These are phyloP conservation scores for Xenopus petersii DNA, from an alignment of 2,797 vertebrate species.

Conservation along the genomic window DNA sequence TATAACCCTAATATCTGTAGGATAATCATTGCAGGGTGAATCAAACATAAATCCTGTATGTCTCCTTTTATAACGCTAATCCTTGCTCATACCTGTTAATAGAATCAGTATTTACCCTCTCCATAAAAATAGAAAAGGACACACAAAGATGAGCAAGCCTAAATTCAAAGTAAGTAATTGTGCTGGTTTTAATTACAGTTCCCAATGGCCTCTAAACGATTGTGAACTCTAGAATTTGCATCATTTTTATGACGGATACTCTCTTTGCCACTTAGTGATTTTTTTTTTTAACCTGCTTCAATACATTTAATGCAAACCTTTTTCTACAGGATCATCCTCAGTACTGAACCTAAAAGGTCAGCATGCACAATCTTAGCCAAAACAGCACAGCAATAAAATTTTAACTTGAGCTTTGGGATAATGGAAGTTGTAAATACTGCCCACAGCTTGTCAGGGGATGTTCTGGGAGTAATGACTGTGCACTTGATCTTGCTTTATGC, in stretches of 20 bases:
- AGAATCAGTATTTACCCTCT: no score
- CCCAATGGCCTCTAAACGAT: conserved; percentile 72
- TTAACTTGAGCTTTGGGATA: conserved; percentile 51
- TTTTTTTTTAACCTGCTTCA: conserved; percentile 69
- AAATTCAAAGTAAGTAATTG: conserved; percentile 18
- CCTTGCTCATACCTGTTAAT: no score
- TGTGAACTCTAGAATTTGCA: conserved; percentile 71
- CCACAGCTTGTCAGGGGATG: conserved; percentile 49
- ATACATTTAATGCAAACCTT: conserved; percentile 75
- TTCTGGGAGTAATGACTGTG: neutral
- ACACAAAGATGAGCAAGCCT: no score
- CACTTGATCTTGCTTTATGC: conserved; percentile 9
- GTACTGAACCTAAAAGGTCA: conserved; percentile 54
- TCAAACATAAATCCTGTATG: no score
- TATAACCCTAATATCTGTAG: no score
- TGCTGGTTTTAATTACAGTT: conserved; percentile 78
- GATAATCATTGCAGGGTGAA: no score
- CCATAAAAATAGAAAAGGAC: no score
- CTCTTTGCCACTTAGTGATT: conserved; percentile 73
- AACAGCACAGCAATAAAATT: conserved; percentile 51
- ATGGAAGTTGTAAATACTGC: conserved; percentile 47
- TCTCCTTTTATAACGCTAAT: no score
- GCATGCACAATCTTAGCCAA: conserved; percentile 48
- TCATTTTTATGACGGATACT: conserved; percentile 70
- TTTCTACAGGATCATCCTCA: conserved; percentile 66